Evolutionary conservation across 2,888 invertebrate species (phyloP), one percentile per base, ranked within the genome.

Genomic region (Lasioglossum villosulum): DNA sequence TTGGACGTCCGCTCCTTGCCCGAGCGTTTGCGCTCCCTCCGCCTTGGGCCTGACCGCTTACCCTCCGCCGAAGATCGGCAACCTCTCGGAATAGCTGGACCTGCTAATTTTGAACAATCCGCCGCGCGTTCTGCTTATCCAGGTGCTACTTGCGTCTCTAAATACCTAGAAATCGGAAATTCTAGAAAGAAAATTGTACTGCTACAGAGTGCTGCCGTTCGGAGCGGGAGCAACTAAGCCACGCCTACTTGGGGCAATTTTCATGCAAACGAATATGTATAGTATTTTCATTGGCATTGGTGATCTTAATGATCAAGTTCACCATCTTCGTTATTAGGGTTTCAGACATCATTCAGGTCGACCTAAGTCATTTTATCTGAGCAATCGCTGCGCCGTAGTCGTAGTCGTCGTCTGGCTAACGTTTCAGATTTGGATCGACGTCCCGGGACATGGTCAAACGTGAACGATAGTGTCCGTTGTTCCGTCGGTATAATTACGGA

Each of bases 1-100:
- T 84, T 78, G 75, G 85, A 80, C 84, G 80, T 80, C 75, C 81
- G 81, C 83, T 66, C 80, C 34, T 78, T 70, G 23, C 52, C 52
- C 52, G n/a, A 52, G 23, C 52, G 52, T 52, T 52, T 52, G 52
- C 52, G n/a, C 52, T 52, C 52, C 52, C 52, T 52, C n/a, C n/a
- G 52, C 52, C 52, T 52, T 52, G 52, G 52, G 52, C 52, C n/a
- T 48, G 72, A 42, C 68, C 42, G 81, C 45, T 39, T 48, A 78
- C 83, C 78, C 75, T 75, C 71, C 27, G 63, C 63, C 63, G 10
- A 34, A 34, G 10, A 34, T 34, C 34, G 66, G 63, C 63, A 63
- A 30, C 34, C 66, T 34, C 66, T 52, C 52, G 66, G 66, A 68
- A 68, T 68, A 68, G 66, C 66, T 34, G 34, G 66, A 68, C 48